Base-by-base conservation (phyloP, 2,797 vertebrate genomes). In the Tragopan temminckii region DNA sequence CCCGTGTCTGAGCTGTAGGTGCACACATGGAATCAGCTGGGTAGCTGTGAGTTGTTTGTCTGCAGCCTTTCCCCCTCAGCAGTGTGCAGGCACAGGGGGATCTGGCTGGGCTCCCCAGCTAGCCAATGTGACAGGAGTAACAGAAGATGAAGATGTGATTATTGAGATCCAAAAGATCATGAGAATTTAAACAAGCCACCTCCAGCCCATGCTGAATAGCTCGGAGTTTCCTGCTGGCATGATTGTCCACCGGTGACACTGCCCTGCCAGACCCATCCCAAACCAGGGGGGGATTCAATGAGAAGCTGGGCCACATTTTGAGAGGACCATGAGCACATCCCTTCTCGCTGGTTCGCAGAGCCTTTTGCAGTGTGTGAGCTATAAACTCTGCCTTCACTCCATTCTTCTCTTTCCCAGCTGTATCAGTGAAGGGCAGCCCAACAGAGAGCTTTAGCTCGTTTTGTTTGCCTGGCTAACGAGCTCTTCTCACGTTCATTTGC, bases 401-500 rank as follows among this genome's bases (percentile, higher is more conserved):
- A 89, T 70, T 40, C 87, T 48, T 50, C 29, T 63, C 86, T 27
- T 40, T 53, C 87, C 81, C 9, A 9, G 69, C 62, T 9, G 1
- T 79, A 42, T 13, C 80, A 61, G 72, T 90, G 92, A 93, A 11
- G 0, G 36, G 87, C 89, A 53, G 79, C 43, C 88, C 76, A 38
- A 31, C n/a, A 78, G 86, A 89, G 64, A 85, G 58, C 89, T 94
- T 27, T 76, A 89, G 66, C 68, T 87, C 31, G 11, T 59, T 79
- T 43, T 62, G 53, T 93, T 80, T 91, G 57, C 79, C 69, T 62
- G 91, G 46, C 75, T 78, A 57, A 57, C 76, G 40, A 46, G 62
- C 29, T 31, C 69, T 87, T 85, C 76, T 18, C 45, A 2, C 40
- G 79, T 63, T 80, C 85, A n/a, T 92, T 85, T 92, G 88, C 81